These are phyloP conservation scores for Zaprionus lineosus DNA, from an alignment of 2,888 invertebrate species.

Conservation along the genomic window DNA sequence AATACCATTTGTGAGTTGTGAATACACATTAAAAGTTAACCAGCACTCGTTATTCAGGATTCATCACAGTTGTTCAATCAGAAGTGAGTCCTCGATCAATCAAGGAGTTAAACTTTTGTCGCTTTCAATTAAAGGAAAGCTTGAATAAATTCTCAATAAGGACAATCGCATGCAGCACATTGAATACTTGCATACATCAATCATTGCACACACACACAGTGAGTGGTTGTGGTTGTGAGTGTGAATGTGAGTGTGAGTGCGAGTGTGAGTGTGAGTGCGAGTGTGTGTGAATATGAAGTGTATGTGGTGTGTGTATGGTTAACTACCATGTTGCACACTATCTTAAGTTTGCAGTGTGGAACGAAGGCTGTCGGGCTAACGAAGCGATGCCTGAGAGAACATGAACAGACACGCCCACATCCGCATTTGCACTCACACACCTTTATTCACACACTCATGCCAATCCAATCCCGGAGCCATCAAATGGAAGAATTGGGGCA, in stretches of 20 bases:
- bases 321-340: constrained; percentile 16
- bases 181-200: constrained; percentile 1
- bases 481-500: too few relatives aligned
- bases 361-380: constrained; percentile 62
- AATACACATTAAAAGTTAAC: too few relatives aligned
- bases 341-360: constrained; percentile 27
- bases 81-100: too few relatives aligned
- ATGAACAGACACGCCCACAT: constrained; percentile 37
- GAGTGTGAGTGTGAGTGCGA: constrained; percentile 6
- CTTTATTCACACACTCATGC: constrained; percentile 5
- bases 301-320: constrained; percentile 3
- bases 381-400: constrained; percentile 56
- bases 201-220: constrained; percentile 7
- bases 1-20: too few relatives aligned
- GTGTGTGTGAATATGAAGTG: constrained; percentile 10
- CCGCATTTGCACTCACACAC: constrained; percentile 2
- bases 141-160: too few relatives aligned
- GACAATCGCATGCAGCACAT: constrained; percentile 4
- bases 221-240: constrained; percentile 7
- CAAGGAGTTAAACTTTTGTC: constrained; percentile 18
- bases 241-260: constrained; percentile 4
- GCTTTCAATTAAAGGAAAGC: constrained; percentile 16
- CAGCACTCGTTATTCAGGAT: too few relatives aligned
- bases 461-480: background rate
- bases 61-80: too few relatives aligned